Conservation (phyloP, 2,113 vertebrate genomes). For the Hypomesus transpacificus region DNA sequence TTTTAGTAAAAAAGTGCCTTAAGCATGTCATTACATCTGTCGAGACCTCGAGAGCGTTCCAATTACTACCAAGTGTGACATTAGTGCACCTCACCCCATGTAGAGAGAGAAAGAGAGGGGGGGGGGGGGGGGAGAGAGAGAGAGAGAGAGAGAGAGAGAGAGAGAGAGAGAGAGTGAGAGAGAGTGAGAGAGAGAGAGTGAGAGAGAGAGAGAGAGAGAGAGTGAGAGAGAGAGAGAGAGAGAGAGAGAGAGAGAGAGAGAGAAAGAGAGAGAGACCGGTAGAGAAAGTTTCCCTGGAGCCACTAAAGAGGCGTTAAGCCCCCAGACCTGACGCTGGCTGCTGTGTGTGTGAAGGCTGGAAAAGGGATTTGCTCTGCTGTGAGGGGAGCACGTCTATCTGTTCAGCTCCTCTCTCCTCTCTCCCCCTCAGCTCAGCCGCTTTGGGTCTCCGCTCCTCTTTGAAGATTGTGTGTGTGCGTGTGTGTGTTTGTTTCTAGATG, state of each 20-base stretch:
- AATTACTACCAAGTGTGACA: no score
- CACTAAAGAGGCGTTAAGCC: conserved; percentile 25
- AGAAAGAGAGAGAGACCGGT: background rate
- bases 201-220: background rate
- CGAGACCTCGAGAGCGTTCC: no score
- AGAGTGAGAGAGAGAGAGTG: no score
- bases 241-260: conserved; percentile 14
- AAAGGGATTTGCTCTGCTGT: conserved; percentile 52
- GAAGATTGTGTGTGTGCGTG: conserved; percentile 37
- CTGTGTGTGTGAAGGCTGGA: conserved; percentile 28
- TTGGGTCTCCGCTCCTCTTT: conserved; percentile 52
- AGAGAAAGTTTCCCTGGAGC: conserved; percentile 24
- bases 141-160: conserved; percentile 18
- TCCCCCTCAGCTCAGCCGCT: conserved; percentile 39
- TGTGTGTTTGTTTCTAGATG: conserved; percentile 19
- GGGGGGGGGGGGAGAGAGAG: background rate
- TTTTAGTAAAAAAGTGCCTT: no score
- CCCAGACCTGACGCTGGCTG: conserved; percentile 31
- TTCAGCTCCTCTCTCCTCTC: conserved; percentile 40
- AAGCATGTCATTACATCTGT: no score
- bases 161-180: conserved; percentile 22
- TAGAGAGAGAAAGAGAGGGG: no score
- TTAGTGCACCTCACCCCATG: no score
- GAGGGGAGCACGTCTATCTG: conserved; percentile 43
- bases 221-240: background rate